Base-by-base conservation (phyloP, 1,140 invertebrate genomes). In the Agrilus planipennis region DNA sequence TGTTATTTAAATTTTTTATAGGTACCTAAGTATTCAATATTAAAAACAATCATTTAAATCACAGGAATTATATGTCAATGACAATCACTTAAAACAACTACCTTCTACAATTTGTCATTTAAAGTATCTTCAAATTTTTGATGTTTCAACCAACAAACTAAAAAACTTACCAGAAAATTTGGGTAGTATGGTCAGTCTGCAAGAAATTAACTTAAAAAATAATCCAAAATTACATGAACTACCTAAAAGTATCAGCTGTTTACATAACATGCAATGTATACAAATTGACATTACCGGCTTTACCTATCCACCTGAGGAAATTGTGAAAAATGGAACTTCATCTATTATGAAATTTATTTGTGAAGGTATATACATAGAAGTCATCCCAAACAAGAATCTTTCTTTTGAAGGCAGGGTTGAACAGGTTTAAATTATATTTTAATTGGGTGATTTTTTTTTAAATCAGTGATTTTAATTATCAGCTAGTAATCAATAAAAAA, bases 131-230 rank as follows among this genome's bases (percentile, higher is more conserved):
- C 62, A 67, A 57, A 63, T 78, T 36, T 61, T 89, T 18, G 76
- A 86, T 70, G 55, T 82, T 14, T 77, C 81, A 20, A 67, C 72
- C 30, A 88, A 89, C 63, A 71, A 69, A 47, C 58, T 87, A 28
- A 78, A 76, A 58, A 57, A 54, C 40, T 58, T 88, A 34, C 78
- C 82, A 41, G 62, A 75, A 25, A 62, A 64, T 41, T 61, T 86
- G 19, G 77, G 76, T 27, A 65, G 75, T 36, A 61, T 87, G 32
- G 68, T 65, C 43, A 66, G 58, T 23, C 61, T 85, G 36, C 63
- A 60, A 34, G 65, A 54, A 39, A 58, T 84, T 4, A 66, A 73
- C 49, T 52, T 84, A 10, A 65, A 60, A 39, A 51, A 66, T 29
- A 83, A 83, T 62, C 63, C 59, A 47, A 49, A 65, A 19, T 55